Evolutionary conservation across 2,113 vertebrate species (phyloP).

Genomic region (Sceloporus undulatus): DNA sequence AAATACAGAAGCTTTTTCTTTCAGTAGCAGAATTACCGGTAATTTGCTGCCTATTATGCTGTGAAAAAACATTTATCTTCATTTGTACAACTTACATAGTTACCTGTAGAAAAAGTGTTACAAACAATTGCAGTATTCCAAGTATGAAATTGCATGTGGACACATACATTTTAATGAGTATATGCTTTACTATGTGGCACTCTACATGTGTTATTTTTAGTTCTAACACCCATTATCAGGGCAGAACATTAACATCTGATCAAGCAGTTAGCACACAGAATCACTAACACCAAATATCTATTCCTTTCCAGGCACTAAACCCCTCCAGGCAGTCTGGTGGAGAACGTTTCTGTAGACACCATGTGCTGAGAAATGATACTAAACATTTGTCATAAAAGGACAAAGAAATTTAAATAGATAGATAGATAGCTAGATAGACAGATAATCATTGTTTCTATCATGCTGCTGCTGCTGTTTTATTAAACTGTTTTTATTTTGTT

Average conservation of each 20-base stretch:
- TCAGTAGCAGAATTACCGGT: not conserved
- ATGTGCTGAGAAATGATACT: constrained; percentile 51
- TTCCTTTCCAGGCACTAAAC: constrained; percentile 47
- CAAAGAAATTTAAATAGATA: not conserved
- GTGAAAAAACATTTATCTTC: not conserved
- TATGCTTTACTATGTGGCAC: not conserved
- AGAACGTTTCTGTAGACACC: constrained; percentile 41
- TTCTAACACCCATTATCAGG: constrained; percentile 53
- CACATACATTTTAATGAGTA: not conserved
- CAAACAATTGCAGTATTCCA: not conserved
- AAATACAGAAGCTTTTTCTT: not conserved
- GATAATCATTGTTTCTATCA: not conserved
- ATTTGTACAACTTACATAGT: not conserved
- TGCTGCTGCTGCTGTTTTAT: not conserved
- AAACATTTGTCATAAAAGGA: constrained; percentile 34
- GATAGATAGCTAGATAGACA: too few relatives aligned
- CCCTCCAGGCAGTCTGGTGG: constrained; percentile 42
- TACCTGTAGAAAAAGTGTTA: constrained; percentile 13
- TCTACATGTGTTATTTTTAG: constrained; percentile 23
- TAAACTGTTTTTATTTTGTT: not conserved
- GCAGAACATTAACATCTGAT: constrained; percentile 61
- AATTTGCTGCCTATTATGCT: not conserved
- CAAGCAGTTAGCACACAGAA: constrained; percentile 53
- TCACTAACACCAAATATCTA: constrained; percentile 44
- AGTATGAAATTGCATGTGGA: constrained; percentile 19